Evolutionary conservation across 2,888 invertebrate genomes (phyloP), one percentile per base, ranked within the genome.

Genomic region (Rotaria macrura): DNA sequence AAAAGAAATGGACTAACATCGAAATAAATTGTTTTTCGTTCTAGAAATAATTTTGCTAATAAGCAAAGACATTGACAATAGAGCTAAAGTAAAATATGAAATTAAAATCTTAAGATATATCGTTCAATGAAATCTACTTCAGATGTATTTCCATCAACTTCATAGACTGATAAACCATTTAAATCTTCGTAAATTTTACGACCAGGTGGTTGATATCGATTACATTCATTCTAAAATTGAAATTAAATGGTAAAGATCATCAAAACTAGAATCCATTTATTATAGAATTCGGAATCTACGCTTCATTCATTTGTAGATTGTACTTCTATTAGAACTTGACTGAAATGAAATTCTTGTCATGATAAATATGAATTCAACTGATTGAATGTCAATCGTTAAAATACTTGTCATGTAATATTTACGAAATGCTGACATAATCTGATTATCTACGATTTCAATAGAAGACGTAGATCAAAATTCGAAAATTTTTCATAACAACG

Each of bases 1-100:
- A 98, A 98, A 87, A 96, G 92, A 91, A 98, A 98, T 65, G 97
- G 97, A 89, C 96, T 96, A 85, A 97, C 97, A 91, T 98, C 98
- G 92, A 96, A 98, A 91, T 97, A 98, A 38, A 98, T 92, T 0
- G 97, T 98, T 93, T 98, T 98, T 90, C 98, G 97, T 89, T 98
- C 98, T 87, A 98, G 92, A 91, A 98, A 98, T 87, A 98, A 92
- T 91, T 98, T 98, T 57, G 98, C 97, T 88, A 97, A 92, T 87
- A 98, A 92, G 92, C 98, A 98, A 84, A 98, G 92, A 91, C 96
- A 96, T 92, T 98, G 97, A 91, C 97, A 97, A 90, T 97, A 98
- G 72, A 96, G 89, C 91, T 92, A 88, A 34, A 89, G 43, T 25
- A 89, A 84, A 17, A 72, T 49, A 85, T 84, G 84, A 54, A 49